Evolutionary conservation across 92 coral and sea anemone species (phyloP).

Genomic region (Porites divaricata): DNA sequence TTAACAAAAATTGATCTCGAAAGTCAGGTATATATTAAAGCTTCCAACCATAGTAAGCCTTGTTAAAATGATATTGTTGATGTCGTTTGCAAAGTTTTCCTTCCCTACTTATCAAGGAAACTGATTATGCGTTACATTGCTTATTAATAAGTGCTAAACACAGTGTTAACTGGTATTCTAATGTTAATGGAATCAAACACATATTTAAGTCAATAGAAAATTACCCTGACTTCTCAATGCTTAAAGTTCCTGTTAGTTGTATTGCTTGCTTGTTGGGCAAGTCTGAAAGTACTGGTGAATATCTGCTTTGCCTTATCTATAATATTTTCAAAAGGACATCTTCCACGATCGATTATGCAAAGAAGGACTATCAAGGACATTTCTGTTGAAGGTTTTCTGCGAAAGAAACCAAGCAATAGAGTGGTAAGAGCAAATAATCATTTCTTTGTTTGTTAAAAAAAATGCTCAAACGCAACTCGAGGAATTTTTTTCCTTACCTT

Average conservation of each 20-base stretch:
- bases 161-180: background rate
- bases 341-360: background rate
- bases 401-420: slow-evolving; percentile 57
- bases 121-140: background rate
- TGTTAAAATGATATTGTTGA: background rate
- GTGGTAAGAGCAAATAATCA: slow-evolving; percentile 39
- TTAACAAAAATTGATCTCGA: background rate
- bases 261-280: background rate
- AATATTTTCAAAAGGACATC: background rate
- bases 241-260: background rate
- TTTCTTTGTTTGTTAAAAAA: background rate
- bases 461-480: background rate
- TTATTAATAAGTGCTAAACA: too few species aligned
- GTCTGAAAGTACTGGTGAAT: too few species aligned
- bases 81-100: background rate
- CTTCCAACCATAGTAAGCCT: too few species aligned
- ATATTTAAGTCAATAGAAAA: background rate
- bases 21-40: too few species aligned
- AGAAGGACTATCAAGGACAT: slow-evolving; percentile 51
- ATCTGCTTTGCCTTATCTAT: background rate
- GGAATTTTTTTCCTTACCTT: background rate
- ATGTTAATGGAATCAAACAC: background rate
- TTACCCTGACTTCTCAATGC: background rate
- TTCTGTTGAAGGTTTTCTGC: slow-evolving; percentile 70
- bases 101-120: background rate